Evolutionary conservation across 2,113 vertebrate species (phyloP).

Genomic region (Corythornis cristatus): DNA sequence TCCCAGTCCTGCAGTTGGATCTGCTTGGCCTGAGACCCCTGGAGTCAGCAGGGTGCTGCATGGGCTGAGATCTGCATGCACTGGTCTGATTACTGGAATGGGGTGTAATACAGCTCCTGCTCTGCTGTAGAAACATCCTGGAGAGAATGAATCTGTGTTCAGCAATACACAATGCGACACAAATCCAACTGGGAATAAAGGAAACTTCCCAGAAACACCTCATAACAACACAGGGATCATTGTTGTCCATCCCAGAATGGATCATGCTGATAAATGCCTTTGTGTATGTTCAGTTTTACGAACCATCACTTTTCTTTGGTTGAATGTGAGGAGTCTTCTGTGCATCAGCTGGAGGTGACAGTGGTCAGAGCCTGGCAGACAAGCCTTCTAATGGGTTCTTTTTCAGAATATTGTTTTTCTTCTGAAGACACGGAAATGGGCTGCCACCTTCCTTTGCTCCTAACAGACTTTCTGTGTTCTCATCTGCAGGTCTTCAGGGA

Average conservation of each 20-base stretch:
- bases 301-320: background rate
- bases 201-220: constrained; percentile 32
- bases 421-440: background rate
- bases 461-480: background rate
- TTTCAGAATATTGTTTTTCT: background rate
- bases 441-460: background rate
- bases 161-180: background rate
- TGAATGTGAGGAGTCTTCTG: background rate
- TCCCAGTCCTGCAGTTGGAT: background rate
- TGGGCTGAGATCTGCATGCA: background rate
- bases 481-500: background rate
- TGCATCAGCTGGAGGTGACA: background rate
- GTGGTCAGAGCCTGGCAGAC: background rate
- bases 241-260: background rate
- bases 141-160: background rate
- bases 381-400: background rate
- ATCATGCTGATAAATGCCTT: background rate
- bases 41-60: background rate
- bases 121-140: background rate
- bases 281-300: background rate
- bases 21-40: background rate
- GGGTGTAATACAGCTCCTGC: background rate
- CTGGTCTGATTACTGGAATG: background rate
- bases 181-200: background rate
- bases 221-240: background rate